A percentile compares a stretch with the other conserved stretches of the same genome.
Evolutionary conservation across 2,888 invertebrate genomes (phyloP).

Genomic region (Proisotoma minuta): DNA sequence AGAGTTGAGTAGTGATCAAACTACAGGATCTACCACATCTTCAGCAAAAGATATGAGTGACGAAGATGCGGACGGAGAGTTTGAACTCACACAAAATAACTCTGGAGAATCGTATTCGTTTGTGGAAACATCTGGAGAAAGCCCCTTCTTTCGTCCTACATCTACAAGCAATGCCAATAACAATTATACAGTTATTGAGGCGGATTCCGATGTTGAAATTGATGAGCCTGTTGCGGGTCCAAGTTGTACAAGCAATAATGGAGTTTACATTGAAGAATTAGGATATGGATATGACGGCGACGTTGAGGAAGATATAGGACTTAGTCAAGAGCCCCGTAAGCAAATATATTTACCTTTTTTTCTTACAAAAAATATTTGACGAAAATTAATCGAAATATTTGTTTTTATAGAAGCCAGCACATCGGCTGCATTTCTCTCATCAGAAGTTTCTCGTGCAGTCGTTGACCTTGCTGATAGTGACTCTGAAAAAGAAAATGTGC

Average conservation of each 20-base stretch:
- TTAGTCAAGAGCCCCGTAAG: slow-evolving; percentile 21
- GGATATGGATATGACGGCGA: slow-evolving; percentile 20
- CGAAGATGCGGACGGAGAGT: slow-evolving; percentile 11
- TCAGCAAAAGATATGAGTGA: slow-evolving; percentile 14
- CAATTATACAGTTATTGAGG: slow-evolving; percentile 39
- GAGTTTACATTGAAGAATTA: slow-evolving; percentile 40
- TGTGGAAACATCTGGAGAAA: neutral
- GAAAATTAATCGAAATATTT: slow-evolving; percentile 1
- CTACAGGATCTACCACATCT: slow-evolving; percentile 5
- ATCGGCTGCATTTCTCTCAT: slow-evolving; percentile 12
- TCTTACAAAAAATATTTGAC: neutral
- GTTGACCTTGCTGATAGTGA: slow-evolving; percentile 37
- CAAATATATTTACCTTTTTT: neutral
- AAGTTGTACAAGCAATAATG: slow-evolving; percentile 3
- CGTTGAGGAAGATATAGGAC: slow-evolving; percentile 6
- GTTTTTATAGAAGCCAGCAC: slow-evolving; percentile 25
- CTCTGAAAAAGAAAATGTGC: slow-evolving; percentile 21
- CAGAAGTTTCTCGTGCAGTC: slow-evolving; percentile 13
- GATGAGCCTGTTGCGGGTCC: slow-evolving; percentile 30
- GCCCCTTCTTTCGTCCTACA: neutral
- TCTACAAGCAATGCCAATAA: neutral
- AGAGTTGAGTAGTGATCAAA: slow-evolving; percentile 3
- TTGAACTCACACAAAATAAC: neutral
- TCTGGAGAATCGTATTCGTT: neutral
- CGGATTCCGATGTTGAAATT: slow-evolving; percentile 43